phyloP scores from a whole-genome alignment of 23 tunicate species.

The Ciona savignyi region DNA sequence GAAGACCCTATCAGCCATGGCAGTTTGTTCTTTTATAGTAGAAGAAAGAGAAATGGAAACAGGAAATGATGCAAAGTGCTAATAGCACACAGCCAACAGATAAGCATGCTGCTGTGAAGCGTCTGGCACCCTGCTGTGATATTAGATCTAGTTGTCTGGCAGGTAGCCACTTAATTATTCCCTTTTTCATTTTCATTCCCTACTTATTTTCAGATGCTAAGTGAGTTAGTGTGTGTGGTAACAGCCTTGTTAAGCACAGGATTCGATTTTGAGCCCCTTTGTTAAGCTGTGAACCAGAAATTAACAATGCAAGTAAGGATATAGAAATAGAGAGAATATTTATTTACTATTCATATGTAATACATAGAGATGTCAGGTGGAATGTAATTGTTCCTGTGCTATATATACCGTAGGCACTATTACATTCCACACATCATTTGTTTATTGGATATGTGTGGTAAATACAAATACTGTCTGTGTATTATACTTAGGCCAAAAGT shows the following conservation, averaged over 20 bases:
- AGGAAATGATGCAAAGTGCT: neutral
- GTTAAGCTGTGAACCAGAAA: neutral
- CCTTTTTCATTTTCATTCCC: neutral
- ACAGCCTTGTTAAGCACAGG: too few relatives aligned
- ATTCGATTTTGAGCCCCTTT: neutral
- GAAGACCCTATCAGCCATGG: neutral
- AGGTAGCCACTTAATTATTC: constrained; percentile 1
- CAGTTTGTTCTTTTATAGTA: neutral
- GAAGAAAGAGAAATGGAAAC: neutral
- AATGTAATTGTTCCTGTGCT: too few relatives aligned
- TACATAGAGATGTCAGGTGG: too few relatives aligned
- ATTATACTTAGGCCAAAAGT: too few relatives aligned
- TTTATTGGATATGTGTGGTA: too few relatives aligned
- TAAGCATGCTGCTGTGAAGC: neutral
- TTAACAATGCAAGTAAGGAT: neutral
- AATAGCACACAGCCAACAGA: neutral
- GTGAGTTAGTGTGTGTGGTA: neutral
- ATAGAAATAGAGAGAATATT: too few relatives aligned
- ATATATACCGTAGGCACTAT: too few relatives aligned
- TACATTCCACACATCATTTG: too few relatives aligned
- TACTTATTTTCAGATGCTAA: neutral
- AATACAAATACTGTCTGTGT: too few relatives aligned
- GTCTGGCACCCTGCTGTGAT: neutral
- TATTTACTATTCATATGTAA: too few relatives aligned
- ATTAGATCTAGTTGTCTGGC: neutral